phyloP scores from a whole-genome alignment of 1,140 invertebrate species.

The Penaeus japonicus region DNA sequence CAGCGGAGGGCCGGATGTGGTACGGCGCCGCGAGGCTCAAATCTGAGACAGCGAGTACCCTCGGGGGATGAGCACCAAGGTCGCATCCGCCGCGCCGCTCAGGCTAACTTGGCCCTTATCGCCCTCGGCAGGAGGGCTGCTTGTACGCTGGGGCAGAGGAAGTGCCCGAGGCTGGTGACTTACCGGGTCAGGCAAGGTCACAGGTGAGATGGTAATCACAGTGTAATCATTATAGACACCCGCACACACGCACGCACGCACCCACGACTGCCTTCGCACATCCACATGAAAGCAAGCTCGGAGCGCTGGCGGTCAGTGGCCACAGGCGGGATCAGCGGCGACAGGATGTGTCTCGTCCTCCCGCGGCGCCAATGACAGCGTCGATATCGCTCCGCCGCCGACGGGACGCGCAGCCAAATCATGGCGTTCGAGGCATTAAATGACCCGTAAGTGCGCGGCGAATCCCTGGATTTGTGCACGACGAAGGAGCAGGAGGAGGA shows the following conservation, averaged over 20 bases:
- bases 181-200: constrained; percentile 50
- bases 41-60: constrained; percentile 39
- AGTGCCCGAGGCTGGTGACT: constrained; percentile 35
- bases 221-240: neutral
- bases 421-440: neutral
- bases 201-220: constrained; percentile 33
- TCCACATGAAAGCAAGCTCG: neutral
- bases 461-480: too few species aligned
- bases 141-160: neutral
- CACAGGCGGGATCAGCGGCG: too few species aligned
- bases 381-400: too few species aligned
- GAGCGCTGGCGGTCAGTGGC: too few species aligned
- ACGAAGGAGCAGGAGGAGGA: too few species aligned
- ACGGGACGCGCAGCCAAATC: too few species aligned
- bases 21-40: constrained; percentile 20
- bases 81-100: constrained; percentile 14
- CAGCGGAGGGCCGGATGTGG: constrained; percentile 26
- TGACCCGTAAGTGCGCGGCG: neutral
- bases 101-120: neutral
- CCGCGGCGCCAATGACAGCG: too few species aligned
- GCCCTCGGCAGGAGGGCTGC: neutral
- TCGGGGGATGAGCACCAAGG: constrained; percentile 15
- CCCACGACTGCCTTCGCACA: neutral
- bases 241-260: neutral
- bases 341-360: too few species aligned